Conservation (phyloP, 2,113 vertebrate genomes). For the Lycocorax pyrrhopterus region DNA sequence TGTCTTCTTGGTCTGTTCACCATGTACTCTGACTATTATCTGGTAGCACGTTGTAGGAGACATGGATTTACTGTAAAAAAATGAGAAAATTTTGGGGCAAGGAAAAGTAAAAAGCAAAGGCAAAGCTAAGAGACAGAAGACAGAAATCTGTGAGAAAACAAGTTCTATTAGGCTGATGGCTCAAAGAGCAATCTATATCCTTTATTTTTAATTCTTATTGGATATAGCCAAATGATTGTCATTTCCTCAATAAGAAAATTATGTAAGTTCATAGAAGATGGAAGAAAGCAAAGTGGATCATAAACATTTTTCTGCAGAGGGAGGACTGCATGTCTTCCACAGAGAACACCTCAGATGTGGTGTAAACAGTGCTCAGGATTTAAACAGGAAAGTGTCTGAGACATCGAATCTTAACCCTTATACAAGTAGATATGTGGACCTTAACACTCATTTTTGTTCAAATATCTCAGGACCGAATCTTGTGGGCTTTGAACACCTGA, state of each 20-base stretch:
- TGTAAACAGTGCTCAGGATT: background rate
- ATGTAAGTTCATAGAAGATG: background rate
- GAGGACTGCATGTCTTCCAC: background rate
- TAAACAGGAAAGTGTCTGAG: background rate
- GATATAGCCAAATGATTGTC: background rate
- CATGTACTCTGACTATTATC: background rate
- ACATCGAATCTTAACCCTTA: background rate
- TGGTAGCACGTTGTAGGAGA: background rate
- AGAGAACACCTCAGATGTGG: background rate
- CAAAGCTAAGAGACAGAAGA: background rate
- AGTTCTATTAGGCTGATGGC: background rate
- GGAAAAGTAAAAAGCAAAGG: background rate
- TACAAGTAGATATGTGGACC: background rate
- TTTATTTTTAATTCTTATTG: background rate
- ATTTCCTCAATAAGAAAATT: background rate
- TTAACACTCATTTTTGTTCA: background rate
- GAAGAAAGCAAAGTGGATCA: background rate
- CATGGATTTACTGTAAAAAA: background rate
- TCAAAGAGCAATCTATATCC: background rate
- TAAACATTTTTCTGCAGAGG: background rate
- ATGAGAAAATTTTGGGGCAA: background rate
- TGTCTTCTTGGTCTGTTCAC: background rate
- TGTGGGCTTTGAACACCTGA: background rate
- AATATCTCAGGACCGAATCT: background rate
- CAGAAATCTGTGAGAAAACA: background rate